A percentile compares a stretch with the other conserved stretches of the same genome.
Conservation (phyloP, 2,113 vertebrate genomes). For the Peromyscus leucopus region DNA sequence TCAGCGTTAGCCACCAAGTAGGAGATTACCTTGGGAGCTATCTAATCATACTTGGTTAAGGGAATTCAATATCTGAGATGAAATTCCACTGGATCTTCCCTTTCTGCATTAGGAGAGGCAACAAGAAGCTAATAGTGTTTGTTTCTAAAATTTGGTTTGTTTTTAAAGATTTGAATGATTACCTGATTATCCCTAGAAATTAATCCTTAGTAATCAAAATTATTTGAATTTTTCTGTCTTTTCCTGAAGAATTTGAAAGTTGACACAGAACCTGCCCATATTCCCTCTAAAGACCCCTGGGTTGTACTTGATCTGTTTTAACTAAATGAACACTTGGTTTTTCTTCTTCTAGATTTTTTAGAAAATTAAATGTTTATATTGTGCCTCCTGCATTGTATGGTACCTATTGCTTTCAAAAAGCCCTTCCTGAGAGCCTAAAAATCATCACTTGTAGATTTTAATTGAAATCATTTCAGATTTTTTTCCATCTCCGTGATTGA, state of each 20-base stretch:
- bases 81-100: not conserved
- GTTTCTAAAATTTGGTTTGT: not conserved
- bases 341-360: not conserved
- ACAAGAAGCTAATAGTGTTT: not conserved
- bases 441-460: not conserved
- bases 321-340: not conserved
- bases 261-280: not conserved
- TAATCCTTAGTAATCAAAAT: constrained; percentile 18
- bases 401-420: constrained; percentile 6
- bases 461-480: constrained; percentile 54
- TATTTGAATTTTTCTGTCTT: constrained; percentile 40
- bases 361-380: not conserved
- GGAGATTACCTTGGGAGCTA: not conserved
- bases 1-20: not conserved
- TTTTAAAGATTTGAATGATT: constrained; percentile 12
- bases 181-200: constrained; percentile 25
- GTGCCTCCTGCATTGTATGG: not conserved
- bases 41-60: not conserved
- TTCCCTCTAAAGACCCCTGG: constrained; percentile 20
- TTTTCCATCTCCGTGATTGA: not conserved
- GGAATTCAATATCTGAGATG: constrained; percentile 53
- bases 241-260: constrained; percentile 66
- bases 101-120: not conserved
- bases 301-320: constrained; percentile 29
- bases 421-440: constrained; percentile 3